Base-by-base conservation (phyloP, 2,113 vertebrate genomes). In the Madoqua kirkii region DNA sequence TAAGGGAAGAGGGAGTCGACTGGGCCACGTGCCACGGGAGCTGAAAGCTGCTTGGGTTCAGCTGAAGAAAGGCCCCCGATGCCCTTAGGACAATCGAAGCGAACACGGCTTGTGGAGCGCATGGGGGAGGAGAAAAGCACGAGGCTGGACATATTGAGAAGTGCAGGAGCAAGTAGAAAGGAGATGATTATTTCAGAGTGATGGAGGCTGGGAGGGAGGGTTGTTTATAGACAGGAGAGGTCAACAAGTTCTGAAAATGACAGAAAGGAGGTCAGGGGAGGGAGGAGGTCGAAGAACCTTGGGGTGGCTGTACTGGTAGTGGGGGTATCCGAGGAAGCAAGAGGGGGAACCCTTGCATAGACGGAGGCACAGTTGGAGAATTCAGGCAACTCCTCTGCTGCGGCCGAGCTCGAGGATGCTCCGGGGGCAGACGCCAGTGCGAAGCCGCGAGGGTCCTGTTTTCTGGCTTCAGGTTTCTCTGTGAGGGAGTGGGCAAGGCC, bases 401-500 rank as follows among this genome's bases (percentile, higher is more conserved):
- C 60, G 52, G 71, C 31, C 93, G 59, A 90, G 92, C 43, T 62
- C 87, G 36, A 33, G 16, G 40, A 59, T 57, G 55, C 19, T 19
- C 7, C 43, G 33, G 81, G 67, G 84, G 19, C 90, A 76, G 87
- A 87, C 60, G 71, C 74, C 83, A n/a, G 59, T 40, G 12, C 57
- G 96, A 87, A 92, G 45, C 21, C 25, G 79, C n/a, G 64, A 92
- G 90, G 87, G 52, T 92, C 96, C 87, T 94, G 59, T 82, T 43
- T 92, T 48, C 87, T 96, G 90, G 74, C 87, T 97, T 96, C 96
- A 96, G 36, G 92, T 97, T 97, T 95, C 92, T 98, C 90, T 81
- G 48, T 60, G 93, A 95, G 94, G 79, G 85, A 96, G 95, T 60
- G 85, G 96, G 92, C 98, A 90, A 90, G 85, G 64, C 96, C 95